These are phyloP conservation scores for Ifrita kowaldi DNA, from an alignment of 2,113 vertebrate genomes.

Conservation along the genomic window DNA sequence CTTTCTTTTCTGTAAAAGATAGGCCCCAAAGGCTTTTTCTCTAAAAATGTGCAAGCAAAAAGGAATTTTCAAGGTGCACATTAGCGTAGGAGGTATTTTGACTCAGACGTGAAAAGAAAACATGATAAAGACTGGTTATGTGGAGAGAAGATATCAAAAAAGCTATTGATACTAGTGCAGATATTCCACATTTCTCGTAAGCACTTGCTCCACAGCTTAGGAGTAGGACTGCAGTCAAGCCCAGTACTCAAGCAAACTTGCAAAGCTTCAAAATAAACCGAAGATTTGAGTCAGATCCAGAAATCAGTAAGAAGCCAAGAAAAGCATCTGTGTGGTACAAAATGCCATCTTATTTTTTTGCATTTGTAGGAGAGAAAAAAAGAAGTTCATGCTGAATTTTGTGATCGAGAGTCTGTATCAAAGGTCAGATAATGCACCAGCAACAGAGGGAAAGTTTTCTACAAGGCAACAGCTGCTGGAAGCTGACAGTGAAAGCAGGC, in stretches of 20 bases:
- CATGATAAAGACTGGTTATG: neutral
- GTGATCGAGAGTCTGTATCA: neutral
- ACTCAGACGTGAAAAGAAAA: neutral
- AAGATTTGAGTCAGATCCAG: slow-evolving; percentile 20
- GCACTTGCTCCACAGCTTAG: neutral
- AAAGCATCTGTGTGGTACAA: neutral
- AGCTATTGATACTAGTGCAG: neutral
- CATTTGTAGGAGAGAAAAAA: neutral
- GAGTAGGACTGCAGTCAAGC: neutral
- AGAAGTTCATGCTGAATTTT: neutral
- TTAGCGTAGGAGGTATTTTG: neutral
- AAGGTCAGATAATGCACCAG: neutral
- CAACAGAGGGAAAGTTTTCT: neutral
- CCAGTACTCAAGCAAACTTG: neutral
- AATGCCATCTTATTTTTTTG: neutral
- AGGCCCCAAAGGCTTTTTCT: neutral
- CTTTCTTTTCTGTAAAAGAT: neutral
- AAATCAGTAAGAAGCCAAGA: neutral
- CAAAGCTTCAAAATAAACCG: neutral
- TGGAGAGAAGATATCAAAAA: neutral
- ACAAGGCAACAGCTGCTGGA: neutral
- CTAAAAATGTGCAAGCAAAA: neutral
- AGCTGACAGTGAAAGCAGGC: neutral
- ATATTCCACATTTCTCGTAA: neutral
- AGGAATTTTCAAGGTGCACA: neutral